phyloP scores from a whole-genome alignment of 1,140 invertebrate species.

The Rhyzopertha dominica region DNA sequence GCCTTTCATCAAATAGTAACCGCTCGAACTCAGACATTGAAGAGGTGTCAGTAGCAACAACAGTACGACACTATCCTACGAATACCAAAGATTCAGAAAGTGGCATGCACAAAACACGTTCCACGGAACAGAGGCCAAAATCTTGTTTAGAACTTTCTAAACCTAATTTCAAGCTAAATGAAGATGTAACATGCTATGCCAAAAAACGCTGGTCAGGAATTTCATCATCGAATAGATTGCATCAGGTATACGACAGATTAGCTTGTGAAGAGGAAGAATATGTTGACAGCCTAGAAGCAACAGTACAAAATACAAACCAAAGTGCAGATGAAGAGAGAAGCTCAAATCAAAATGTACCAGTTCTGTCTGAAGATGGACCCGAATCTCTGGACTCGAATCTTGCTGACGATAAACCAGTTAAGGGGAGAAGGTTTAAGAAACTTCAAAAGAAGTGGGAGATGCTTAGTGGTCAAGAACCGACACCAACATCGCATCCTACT shows the following conservation, averaged over 20 bases:
- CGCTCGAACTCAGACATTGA: conserved; percentile 49
- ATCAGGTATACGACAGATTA: conserved; percentile 64
- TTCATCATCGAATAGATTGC: conserved; percentile 63
- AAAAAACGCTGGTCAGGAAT: conserved; percentile 71
- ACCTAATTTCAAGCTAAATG: conserved; percentile 49
- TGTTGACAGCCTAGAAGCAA: conserved; percentile 67
- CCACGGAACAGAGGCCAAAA: conserved; percentile 59
- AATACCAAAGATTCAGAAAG: no score
- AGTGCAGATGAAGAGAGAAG: conserved; percentile 7
- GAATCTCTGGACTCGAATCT: conserved; percentile 41
- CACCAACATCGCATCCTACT: no score
- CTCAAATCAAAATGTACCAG: conserved; percentile 31
- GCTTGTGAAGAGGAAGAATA: conserved; percentile 66
- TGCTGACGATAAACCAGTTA: conserved; percentile 44
- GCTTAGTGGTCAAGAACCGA: conserved; percentile 53
- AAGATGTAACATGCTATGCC: conserved; percentile 52
- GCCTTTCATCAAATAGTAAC: conserved; percentile 52
- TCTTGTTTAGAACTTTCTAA: conserved; percentile 59
- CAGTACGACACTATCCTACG: conserved; percentile 40
- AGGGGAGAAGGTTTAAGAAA: conserved; percentile 59
- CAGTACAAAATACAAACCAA: conserved; percentile 18
- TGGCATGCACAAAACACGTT: no score
- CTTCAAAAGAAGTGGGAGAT: conserved; percentile 85
- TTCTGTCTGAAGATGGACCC: conserved; percentile 25
- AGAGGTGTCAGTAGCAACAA: conserved; percentile 31